Evolutionary conservation across 2,888 invertebrate species (phyloP).

Genomic region (Pasiphila rectangulata): DNA sequence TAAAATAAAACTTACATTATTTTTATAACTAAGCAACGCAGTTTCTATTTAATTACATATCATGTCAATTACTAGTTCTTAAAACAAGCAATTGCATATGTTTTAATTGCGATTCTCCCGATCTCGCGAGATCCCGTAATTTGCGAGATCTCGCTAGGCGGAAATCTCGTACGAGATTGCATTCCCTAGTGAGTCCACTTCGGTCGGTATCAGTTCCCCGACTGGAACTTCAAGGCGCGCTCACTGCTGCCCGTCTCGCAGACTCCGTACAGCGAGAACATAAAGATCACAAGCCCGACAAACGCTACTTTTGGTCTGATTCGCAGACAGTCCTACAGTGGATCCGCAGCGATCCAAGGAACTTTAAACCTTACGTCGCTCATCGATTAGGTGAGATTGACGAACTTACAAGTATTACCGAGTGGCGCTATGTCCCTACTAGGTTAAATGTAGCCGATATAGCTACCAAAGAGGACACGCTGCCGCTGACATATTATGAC

Average conservation of each 20-base stretch:
- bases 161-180: too few species aligned
- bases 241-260: not conserved
- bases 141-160: too few species aligned
- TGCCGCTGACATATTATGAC: too few species aligned
- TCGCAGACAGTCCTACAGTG: not conserved
- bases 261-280: not conserved
- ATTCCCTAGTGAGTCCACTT: too few species aligned
- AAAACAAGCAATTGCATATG: too few species aligned
- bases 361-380: not conserved
- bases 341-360: not conserved
- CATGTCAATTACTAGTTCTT: too few species aligned
- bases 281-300: not conserved
- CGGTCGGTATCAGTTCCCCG: too few species aligned
- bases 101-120: too few species aligned
- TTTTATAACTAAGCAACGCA: too few species aligned
- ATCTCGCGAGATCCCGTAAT: too few species aligned
- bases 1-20: too few species aligned
- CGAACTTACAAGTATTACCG: not conserved
- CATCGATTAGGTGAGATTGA: not conserved
- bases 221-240: not conserved
- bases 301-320: not conserved
- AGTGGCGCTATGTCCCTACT: slow-evolving; percentile 1
- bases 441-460: not conserved
- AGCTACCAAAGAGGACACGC: not conserved
- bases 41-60: too few species aligned